Evolutionary conservation across 2,113 vertebrate species (phyloP).

Genomic region (Apodemus sylvaticus): DNA sequence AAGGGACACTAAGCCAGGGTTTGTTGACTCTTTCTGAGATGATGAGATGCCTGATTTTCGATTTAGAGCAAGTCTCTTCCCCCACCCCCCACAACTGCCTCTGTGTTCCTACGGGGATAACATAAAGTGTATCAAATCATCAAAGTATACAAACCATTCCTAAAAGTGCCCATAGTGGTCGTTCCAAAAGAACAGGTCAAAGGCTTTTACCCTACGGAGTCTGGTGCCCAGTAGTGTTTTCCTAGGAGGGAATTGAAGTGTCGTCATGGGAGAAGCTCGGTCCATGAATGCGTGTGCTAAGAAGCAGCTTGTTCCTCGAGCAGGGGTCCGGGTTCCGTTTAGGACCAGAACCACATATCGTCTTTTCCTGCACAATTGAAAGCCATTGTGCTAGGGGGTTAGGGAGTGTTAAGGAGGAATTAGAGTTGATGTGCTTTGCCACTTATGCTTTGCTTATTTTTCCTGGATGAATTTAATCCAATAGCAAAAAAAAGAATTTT

Average conservation of each 20-base stretch:
- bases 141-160: background rate
- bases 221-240: background rate
- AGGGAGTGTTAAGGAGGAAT: conserved; percentile 75
- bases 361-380: conserved; percentile 31
- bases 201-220: background rate
- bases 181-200: background rate
- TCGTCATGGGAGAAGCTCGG: background rate
- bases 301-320: conserved; percentile 27
- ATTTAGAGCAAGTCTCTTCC: conserved; percentile 20
- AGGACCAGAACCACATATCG: conserved; percentile 42
- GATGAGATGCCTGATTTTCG: background rate
- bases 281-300: background rate
- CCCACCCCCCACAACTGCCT: background rate
- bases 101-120: background rate
- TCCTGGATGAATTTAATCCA: conserved; percentile 77
- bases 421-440: conserved; percentile 64
- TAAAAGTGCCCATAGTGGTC: background rate
- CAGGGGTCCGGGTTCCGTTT: background rate
- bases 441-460: conserved; percentile 80
- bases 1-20: background rate
- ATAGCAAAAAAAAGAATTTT: conserved; percentile 73
- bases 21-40: background rate
- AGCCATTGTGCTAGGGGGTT: conserved; percentile 59
- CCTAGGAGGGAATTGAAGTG: background rate
- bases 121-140: background rate